phyloP scores from a whole-genome alignment of 2,113 vertebrate species.

The Poicephalus gulielmi region DNA sequence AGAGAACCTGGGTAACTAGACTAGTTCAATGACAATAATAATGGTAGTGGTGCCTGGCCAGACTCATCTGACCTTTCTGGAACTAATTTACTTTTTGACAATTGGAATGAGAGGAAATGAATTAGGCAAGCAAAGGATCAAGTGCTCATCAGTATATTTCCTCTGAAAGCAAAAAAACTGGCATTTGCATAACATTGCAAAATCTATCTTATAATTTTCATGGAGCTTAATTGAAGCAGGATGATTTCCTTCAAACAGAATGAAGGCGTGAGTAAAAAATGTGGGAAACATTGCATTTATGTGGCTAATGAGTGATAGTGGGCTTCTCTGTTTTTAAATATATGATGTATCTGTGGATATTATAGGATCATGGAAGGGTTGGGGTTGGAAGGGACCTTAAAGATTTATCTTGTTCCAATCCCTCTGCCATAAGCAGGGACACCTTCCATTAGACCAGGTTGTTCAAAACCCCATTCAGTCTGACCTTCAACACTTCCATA shows the following conservation, averaged over 20 bases:
- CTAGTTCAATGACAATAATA: conserved; percentile 62
- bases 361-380: not conserved
- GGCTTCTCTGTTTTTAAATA: not conserved
- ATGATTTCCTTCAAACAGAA: not conserved
- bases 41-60: conserved; percentile 3
- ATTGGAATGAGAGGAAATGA: conserved; percentile 7
- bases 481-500: not conserved
- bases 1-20: conserved; percentile 45
- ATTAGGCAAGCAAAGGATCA: conserved; percentile 8
- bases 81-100: conserved; percentile 64
- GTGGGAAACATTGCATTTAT: not conserved
- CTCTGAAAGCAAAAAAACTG: not conserved
- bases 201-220: not conserved
- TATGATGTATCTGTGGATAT: not conserved
- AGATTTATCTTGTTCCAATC: not conserved
- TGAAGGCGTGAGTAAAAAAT: not conserved
- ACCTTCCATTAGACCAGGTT: not conserved
- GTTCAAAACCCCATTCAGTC: not conserved
- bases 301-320: not conserved
- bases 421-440: not conserved
- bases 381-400: not conserved
- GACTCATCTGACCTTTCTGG: not conserved
- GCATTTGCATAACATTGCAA: not conserved
- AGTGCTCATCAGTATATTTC: not conserved
- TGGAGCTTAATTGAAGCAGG: not conserved